phyloP scores from a whole-genome alignment of 2,888 invertebrate species.

The Mellilla xanthometata region DNA sequence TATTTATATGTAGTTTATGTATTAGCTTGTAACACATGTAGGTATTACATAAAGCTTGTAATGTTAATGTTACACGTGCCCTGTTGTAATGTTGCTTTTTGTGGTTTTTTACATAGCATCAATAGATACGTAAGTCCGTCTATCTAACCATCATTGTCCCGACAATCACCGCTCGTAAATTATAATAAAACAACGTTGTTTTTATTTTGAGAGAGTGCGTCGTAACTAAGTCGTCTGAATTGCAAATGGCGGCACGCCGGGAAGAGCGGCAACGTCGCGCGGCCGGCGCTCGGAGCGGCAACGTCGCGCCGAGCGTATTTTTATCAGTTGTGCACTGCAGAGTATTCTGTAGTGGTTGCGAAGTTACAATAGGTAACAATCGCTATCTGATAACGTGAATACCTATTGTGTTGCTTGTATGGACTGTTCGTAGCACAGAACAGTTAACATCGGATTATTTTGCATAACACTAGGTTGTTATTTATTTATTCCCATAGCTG shows the following conservation, averaged over 20 bases:
- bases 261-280: constrained; percentile 59
- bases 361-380: not conserved
- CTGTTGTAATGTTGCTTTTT: too few relatives aligned
- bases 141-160: constrained; percentile 10
- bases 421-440: not conserved
- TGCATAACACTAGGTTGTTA: too few relatives aligned
- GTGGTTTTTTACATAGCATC: too few relatives aligned
- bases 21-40: too few relatives aligned
- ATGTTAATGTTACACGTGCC: too few relatives aligned
- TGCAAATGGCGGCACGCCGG: constrained; percentile 63
- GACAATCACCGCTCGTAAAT: constrained; percentile 42
- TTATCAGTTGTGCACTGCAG: constrained; percentile 42
- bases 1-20: too few relatives aligned
- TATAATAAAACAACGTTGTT: constrained; percentile 47
- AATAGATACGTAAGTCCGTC: too few relatives aligned
- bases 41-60: too few relatives aligned
- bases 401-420: not conserved
- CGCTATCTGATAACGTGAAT: constrained; percentile 5
- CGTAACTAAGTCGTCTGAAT: constrained; percentile 63
- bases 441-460: too few relatives aligned
- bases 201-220: constrained; percentile 72
- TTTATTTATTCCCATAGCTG: too few relatives aligned
- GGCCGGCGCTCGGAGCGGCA: not conserved
- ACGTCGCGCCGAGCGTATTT: constrained; percentile 57
- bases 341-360: not conserved